Conservation (phyloP, 2,797 vertebrate genomes). For the Harpagifer antarcticus region DNA sequence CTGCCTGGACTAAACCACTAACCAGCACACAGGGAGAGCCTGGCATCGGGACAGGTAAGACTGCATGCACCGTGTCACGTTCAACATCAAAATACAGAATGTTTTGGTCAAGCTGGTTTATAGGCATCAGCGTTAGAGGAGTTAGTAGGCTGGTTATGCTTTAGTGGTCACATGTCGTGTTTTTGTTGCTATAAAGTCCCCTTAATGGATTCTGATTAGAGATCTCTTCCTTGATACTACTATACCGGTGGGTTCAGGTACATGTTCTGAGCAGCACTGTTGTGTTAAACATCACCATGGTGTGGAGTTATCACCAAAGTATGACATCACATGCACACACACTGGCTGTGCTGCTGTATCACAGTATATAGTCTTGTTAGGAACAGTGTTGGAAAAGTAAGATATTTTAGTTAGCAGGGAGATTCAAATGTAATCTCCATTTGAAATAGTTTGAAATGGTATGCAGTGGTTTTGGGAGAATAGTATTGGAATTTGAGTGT, state of each 20-base stretch:
- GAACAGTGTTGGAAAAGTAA: too few relatives aligned
- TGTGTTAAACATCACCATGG: not conserved
- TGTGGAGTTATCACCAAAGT: not conserved
- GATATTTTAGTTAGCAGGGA: too few relatives aligned
- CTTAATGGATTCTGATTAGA: not conserved
- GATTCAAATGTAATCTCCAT: too few relatives aligned
- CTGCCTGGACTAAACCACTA: conserved; percentile 40
- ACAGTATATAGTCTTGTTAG: not conserved
- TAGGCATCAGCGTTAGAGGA: conserved; percentile 3
- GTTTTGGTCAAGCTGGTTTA: not conserved
- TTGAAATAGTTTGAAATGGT: too few relatives aligned
- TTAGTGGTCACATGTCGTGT: not conserved
- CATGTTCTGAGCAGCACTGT: not conserved
- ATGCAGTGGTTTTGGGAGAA: too few relatives aligned
- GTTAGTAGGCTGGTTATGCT: not conserved
- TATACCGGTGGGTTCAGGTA: not conserved
- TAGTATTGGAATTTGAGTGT: too few relatives aligned
- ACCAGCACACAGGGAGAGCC: conserved; percentile 3
- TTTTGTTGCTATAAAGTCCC: not conserved
- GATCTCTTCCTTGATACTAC: conserved; percentile 4
- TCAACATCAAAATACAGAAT: not conserved
- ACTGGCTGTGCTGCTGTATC: not conserved
- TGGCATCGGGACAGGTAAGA: conserved; percentile 51
- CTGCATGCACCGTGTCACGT: not conserved
- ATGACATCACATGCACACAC: not conserved